Conservation (phyloP, 2,888 invertebrate genomes). For the Clanis bilineata region DNA sequence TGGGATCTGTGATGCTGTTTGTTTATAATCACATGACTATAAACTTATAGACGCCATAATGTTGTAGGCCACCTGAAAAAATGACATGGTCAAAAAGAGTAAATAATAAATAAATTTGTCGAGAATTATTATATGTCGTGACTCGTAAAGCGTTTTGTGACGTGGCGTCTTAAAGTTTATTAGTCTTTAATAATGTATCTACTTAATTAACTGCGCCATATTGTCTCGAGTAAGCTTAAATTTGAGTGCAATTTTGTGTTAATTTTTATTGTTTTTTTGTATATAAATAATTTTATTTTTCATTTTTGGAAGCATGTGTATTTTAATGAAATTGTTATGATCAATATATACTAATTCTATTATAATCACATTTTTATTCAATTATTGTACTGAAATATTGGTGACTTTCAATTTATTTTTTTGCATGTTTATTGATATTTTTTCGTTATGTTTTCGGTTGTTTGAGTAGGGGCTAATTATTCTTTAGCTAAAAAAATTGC, state of each 20-base stretch:
- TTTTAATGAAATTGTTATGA: not conserved
- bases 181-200: not conserved
- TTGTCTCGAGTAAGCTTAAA: not conserved
- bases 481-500: too few relatives aligned
- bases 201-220: not conserved
- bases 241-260: not conserved
- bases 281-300: not conserved
- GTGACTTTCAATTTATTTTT: not conserved
- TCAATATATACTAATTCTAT: not conserved
- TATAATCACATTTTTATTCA: not conserved
- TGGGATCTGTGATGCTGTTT: constrained; percentile 42
- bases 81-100: too few relatives aligned
- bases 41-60: too few relatives aligned
- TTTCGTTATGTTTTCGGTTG: not conserved
- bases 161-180: too few relatives aligned
- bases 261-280: not conserved
- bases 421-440: not conserved
- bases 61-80: too few relatives aligned
- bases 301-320: not conserved
- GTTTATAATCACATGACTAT: not conserved
- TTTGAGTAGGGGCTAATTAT: too few relatives aligned
- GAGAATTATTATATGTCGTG: too few relatives aligned
- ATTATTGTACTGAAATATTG: not conserved
- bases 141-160: too few relatives aligned
- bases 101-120: too few relatives aligned